phyloP scores from a whole-genome alignment of 2,888 invertebrate genomes.

The Napeogenes inachia region DNA sequence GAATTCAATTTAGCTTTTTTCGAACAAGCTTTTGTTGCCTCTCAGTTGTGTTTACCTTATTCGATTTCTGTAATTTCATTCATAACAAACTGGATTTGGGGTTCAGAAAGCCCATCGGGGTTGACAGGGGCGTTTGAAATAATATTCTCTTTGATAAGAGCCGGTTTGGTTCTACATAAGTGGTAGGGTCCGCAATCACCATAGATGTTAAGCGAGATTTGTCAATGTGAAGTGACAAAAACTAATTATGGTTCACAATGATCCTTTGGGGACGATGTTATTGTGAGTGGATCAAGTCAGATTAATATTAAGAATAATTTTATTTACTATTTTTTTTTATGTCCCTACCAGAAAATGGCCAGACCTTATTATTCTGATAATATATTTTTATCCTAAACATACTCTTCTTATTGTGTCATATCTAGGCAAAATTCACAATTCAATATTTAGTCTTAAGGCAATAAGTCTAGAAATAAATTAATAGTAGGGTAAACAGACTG shows the following conservation, averaged over 20 bases:
- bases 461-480: too few species aligned
- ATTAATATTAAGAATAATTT: not conserved
- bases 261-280: slow-evolving; percentile 48
- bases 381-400: not conserved
- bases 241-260: slow-evolving; percentile 74
- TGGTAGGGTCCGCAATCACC: slow-evolving; percentile 55
- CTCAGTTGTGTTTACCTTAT: slow-evolving; percentile 77
- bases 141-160: slow-evolving; percentile 77
- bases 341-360: not conserved
- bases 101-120: slow-evolving; percentile 73
- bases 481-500: too few species aligned
- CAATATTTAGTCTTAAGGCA: too few species aligned
- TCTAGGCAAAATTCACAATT: too few species aligned
- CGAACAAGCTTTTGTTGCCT: slow-evolving; percentile 75
- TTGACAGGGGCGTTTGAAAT: slow-evolving; percentile 77
- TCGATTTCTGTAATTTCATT: slow-evolving; percentile 79
- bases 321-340: not conserved
- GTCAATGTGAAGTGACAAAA: slow-evolving; percentile 76
- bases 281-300: slow-evolving; percentile 10
- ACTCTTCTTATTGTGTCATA: too few species aligned
- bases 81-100: slow-evolving; percentile 78
- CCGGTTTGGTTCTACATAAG: slow-evolving; percentile 61
- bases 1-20: slow-evolving; percentile 78
- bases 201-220: slow-evolving; percentile 67
- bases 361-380: not conserved